A percentile compares a stretch with the other conserved stretches of the same genome.
Conservation (phyloP, 2,797 vertebrate species). For the Morus bassanus region DNA sequence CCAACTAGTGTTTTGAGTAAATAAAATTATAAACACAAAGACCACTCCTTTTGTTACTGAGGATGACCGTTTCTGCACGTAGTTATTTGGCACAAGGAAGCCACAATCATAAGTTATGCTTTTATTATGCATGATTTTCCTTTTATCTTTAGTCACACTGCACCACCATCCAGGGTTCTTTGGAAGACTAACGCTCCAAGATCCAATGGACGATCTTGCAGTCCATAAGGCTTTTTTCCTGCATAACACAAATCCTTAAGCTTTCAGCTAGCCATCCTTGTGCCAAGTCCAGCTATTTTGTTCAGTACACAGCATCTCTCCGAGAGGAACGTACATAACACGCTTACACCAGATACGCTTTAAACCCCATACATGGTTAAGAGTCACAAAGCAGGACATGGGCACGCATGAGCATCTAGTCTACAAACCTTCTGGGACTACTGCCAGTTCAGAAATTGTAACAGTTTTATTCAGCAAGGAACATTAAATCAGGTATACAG, state of each 20-base stretch:
- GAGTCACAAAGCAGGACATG: background rate
- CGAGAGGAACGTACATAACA: fast-evolving
- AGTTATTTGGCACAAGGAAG: background rate
- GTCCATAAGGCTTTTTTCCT: background rate
- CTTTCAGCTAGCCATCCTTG: background rate
- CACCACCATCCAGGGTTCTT: background rate
- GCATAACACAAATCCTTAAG: background rate
- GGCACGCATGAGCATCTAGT: background rate
- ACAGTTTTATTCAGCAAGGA: background rate
- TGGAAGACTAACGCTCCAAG: background rate
- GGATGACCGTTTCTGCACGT: fast-evolving
- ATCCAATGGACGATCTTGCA: background rate
- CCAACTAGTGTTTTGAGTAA: background rate
- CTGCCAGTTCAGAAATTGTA: background rate
- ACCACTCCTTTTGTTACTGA: background rate
- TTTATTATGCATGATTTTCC: background rate
- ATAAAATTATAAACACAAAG: background rate
- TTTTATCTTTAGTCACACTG: background rate
- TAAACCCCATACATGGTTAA: background rate
- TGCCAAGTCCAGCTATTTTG: background rate
- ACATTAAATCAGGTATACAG: background rate
- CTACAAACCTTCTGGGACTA: background rate
- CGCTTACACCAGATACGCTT: background rate
- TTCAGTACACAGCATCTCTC: background rate
- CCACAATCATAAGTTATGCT: background rate